Evolutionary conservation across 2,888 invertebrate species (phyloP), one percentile per base, ranked within the genome.

Genomic region (Steinernema hermaphroditum): DNA sequence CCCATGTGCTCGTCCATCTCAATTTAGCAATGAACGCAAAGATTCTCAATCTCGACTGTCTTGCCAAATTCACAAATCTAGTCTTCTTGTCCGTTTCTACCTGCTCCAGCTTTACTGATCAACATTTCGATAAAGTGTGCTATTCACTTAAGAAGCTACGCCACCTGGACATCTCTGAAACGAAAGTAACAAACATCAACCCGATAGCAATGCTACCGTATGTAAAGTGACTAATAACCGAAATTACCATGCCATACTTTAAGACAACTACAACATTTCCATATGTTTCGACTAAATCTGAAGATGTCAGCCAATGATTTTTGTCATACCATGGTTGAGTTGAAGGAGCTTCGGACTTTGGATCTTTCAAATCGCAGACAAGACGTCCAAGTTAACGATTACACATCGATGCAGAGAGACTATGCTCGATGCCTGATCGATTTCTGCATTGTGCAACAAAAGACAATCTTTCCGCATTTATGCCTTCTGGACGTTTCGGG

Each of bases 111-210:
- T 54, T 54, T 22, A 54, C 22, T 22, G 54, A 54, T 27, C 24
- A 54, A 14, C 54, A 54, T 24, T 54, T 54, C 27, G 54, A 54
- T 4, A 54, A 27, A 6, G 54, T 54, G 2, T 54, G 54, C 54
- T 4, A 2, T 8, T 22, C 54, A 2, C 54, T 54, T 16, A 22
- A 6, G 2, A 24, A 27, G 6, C 54, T 54, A 6, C 22, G 19
- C n/a, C 54, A 54, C 54, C 22, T 54, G 22, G 54, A 54, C 54
- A 27, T 54, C 54, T 54, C 54, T 8, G 54, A 54, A 27, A 54
- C 54, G 1, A 54, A 54, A 22, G 54, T 54, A 2, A 54, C 54
- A 22, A 54, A 14, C 22, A 22, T 54, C 37, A 37, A 37, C 37
- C 12, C 37, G 37, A 37, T 37, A 12, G 9, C 27, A 8, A 4